These are phyloP conservation scores for Chymomyza caudatula DNA, from an alignment of 2,888 invertebrate species.

Conservation along the genomic window DNA sequence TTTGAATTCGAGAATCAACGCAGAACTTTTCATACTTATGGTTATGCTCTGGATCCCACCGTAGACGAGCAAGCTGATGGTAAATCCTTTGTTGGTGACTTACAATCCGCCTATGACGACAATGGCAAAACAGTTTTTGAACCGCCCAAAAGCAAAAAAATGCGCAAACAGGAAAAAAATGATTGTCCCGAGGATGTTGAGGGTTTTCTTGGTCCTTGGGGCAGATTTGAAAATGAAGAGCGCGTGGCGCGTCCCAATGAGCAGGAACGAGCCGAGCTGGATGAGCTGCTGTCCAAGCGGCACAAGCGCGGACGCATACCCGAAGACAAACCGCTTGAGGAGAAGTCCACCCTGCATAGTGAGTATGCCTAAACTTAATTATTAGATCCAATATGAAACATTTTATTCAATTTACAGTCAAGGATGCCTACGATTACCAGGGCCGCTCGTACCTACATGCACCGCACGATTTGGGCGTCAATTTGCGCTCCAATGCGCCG, in stretches of 20 bases:
- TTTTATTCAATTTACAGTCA: constrained; percentile 82
- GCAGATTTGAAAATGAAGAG: constrained; percentile 93
- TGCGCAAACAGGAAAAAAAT: constrained; percentile 92
- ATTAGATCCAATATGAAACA: not conserved
- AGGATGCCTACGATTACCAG: constrained; percentile 96
- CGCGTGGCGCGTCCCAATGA: constrained; percentile 93
- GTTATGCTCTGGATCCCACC: constrained; percentile 96
- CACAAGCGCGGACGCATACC: constrained; percentile 91
- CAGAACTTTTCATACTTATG: constrained; percentile 95
- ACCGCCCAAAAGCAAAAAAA: constrained; percentile 86
- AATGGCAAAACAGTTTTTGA: constrained; percentile 95
- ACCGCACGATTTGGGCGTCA: constrained; percentile 95
- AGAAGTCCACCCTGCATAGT: constrained; percentile 96
- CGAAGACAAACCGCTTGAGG: constrained; percentile 95
- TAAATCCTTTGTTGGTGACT: constrained; percentile 81
- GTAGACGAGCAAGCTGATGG: constrained; percentile 81
- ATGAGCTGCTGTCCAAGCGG: constrained; percentile 94
- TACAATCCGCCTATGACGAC: constrained; percentile 84
- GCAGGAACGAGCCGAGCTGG: constrained; percentile 95
- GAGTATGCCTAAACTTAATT: constrained; percentile 73
- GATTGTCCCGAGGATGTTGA: constrained; percentile 93
- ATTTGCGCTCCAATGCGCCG: constrained; percentile 89
- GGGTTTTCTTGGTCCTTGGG: constrained; percentile 99
- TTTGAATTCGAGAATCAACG: constrained; percentile 99
- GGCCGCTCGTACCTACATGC: constrained; percentile 95